Conservation (phyloP, 2,888 invertebrate species). For the Stenotaenia linearis region DNA sequence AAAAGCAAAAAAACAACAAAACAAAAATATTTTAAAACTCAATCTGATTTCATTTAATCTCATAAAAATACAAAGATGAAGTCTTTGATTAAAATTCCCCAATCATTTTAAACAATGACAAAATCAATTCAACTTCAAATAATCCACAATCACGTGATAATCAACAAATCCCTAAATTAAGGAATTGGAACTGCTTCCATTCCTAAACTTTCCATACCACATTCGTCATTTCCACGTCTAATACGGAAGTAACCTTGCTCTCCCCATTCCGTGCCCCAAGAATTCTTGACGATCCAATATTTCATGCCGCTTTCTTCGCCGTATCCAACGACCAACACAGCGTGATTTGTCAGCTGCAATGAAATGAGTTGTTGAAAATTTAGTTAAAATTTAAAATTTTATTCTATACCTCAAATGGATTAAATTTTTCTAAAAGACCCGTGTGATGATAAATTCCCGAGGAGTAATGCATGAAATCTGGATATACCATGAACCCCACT, state of each 20-base stretch:
- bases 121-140: too few relatives aligned
- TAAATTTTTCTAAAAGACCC: constrained; percentile 44
- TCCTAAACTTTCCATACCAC: constrained; percentile 33
- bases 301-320: constrained; percentile 43
- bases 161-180: too few relatives aligned
- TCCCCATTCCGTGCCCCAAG: constrained; percentile 43
- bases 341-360: constrained; percentile 50
- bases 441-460: constrained; percentile 51
- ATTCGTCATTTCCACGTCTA: constrained; percentile 40
- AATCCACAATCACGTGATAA: too few relatives aligned
- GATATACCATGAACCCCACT: constrained; percentile 50
- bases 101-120: too few relatives aligned
- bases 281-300: constrained; percentile 42
- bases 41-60: too few relatives aligned
- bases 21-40: too few relatives aligned
- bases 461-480: constrained; percentile 47
- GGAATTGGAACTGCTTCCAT: constrained; percentile 32
- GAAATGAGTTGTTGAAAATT: constrained; percentile 37
- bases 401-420: constrained; percentile 47
- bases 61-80: too few relatives aligned
- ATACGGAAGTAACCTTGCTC: constrained; percentile 43
- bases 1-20: too few relatives aligned
- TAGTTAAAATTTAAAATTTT: neutral
- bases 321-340: constrained; percentile 51
- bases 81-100: too few relatives aligned